Conservation (phyloP, 2,797 vertebrate species). For the Acestrorhynchus altus region DNA sequence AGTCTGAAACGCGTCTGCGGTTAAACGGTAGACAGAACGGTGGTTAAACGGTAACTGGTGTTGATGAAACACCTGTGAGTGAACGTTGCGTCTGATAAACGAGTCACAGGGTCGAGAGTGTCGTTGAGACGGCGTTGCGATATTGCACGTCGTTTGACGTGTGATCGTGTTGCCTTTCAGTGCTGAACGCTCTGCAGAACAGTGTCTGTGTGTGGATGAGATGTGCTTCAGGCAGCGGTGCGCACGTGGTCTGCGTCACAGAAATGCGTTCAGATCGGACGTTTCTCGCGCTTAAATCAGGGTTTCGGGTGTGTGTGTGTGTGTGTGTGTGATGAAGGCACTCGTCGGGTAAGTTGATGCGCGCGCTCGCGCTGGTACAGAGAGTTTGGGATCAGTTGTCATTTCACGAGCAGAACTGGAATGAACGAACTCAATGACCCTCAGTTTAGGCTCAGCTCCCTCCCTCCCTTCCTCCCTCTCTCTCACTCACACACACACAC, state of each 20-base stretch:
- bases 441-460: constrained; percentile 68
- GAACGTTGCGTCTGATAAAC: not conserved
- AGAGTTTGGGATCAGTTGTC: constrained; percentile 67
- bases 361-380: constrained; percentile 47
- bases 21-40: too few relatives aligned
- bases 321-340: not conserved
- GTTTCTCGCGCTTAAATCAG: constrained; percentile 1
- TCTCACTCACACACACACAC: not conserved
- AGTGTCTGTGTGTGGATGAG: not conserved
- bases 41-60: too few relatives aligned
- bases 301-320: not conserved
- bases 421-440: constrained; percentile 79
- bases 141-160: too few relatives aligned
- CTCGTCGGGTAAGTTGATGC: not conserved
- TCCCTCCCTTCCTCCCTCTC: too few relatives aligned
- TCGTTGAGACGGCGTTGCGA: too few relatives aligned
- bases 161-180: too few relatives aligned
- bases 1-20: too few relatives aligned
- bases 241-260: not conserved
- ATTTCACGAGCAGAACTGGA: constrained; percentile 78
- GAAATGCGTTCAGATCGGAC: not conserved
- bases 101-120: too few relatives aligned
- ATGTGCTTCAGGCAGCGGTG: not conserved
- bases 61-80: too few relatives aligned
- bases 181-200: too few relatives aligned